Evolutionary conservation across 1,140 invertebrate genomes (phyloP).

Genomic region (Drosophila teissieri): DNA sequence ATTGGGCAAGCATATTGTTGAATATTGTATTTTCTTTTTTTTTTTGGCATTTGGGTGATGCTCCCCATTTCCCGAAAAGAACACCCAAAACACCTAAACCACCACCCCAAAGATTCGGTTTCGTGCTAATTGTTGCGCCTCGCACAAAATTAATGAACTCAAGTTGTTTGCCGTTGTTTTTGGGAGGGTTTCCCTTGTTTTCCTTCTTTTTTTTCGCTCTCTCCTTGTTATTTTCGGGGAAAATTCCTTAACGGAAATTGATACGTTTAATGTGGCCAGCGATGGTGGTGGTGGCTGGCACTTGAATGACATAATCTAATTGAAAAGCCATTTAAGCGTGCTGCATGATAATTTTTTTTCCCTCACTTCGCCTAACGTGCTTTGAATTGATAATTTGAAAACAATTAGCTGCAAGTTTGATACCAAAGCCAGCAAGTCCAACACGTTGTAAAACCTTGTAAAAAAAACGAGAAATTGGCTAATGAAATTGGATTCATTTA

Average conservation of each 20-base stretch:
- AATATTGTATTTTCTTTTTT: slow-evolving; percentile 60
- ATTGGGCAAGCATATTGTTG: slow-evolving; percentile 61
- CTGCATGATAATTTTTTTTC: slow-evolving; percentile 78
- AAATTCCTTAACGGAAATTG: slow-evolving; percentile 79
- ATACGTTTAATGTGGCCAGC: slow-evolving; percentile 59
- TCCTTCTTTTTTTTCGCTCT: not conserved
- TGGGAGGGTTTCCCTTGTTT: slow-evolving; percentile 30
- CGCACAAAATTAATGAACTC: slow-evolving; percentile 82
- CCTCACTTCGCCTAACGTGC: slow-evolving; percentile 51
- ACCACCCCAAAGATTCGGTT: slow-evolving; percentile 57
- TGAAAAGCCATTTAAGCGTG: slow-evolving; percentile 81
- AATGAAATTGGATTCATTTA: too few relatives aligned
- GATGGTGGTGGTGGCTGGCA: slow-evolving; percentile 27
- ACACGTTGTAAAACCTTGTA: too few relatives aligned
- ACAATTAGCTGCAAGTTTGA: slow-evolving; percentile 65
- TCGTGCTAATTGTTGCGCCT: slow-evolving; percentile 82
- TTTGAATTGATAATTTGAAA: slow-evolving; percentile 80
- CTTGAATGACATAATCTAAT: slow-evolving; percentile 81
- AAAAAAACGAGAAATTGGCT: too few relatives aligned
- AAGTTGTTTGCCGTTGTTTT: slow-evolving; percentile 67
- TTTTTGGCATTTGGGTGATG: not conserved
- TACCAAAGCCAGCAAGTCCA: not conserved
- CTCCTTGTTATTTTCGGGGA: slow-evolving; percentile 19
- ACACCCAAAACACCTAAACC: not conserved
- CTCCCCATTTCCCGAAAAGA: slow-evolving; percentile 14